Percentiles rank a stretch among this genome's conserved stretches.
Evolutionary conservation across 2,113 vertebrate species (phyloP).

Genomic region (Megalops atlanticus): DNA sequence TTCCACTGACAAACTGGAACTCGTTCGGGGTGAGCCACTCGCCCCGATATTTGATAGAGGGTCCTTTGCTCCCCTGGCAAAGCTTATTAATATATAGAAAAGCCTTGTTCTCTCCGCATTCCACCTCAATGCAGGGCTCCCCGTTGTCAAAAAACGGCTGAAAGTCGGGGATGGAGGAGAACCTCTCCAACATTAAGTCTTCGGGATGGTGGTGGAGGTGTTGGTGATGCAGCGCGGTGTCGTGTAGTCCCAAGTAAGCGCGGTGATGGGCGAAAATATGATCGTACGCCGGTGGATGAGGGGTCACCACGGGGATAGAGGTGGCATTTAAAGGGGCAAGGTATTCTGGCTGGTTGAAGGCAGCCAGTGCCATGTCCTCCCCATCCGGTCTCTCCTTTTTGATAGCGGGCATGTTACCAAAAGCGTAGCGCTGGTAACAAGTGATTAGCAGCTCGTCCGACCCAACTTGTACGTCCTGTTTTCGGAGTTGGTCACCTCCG

Average conservation of each 20-base stretch:
- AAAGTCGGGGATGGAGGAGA: conserved; percentile 89
- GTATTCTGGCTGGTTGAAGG: conserved; percentile 86
- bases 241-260: conserved; percentile 80
- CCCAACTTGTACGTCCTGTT: conserved; percentile 71
- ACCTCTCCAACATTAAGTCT: conserved; percentile 88
- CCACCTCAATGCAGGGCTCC: conserved; percentile 96
- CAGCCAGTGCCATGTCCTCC: conserved; percentile 88
- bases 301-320: conserved; percentile 83
- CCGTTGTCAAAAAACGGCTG: conserved; percentile 93
- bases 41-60: conserved; percentile 92
- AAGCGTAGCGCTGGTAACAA: conserved; percentile 71
- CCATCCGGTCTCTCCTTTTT: conserved; percentile 91
- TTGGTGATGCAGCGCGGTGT: conserved; percentile 53
- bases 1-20: conserved; percentile 96
- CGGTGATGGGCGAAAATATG: conserved; percentile 81
- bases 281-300: conserved; percentile 83
- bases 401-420: conserved; percentile 89
- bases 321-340: conserved; percentile 83
- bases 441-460: conserved; percentile 66
- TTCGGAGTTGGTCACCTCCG: conserved; percentile 62
- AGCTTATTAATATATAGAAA: conserved; percentile 94
- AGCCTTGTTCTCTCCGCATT: conserved; percentile 95
- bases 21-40: conserved; percentile 98
- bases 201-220: conserved; percentile 72
- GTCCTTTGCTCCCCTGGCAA: conserved; percentile 95